Conservation (phyloP, 2,797 vertebrate genomes). For the Heterohyrax brucei region DNA sequence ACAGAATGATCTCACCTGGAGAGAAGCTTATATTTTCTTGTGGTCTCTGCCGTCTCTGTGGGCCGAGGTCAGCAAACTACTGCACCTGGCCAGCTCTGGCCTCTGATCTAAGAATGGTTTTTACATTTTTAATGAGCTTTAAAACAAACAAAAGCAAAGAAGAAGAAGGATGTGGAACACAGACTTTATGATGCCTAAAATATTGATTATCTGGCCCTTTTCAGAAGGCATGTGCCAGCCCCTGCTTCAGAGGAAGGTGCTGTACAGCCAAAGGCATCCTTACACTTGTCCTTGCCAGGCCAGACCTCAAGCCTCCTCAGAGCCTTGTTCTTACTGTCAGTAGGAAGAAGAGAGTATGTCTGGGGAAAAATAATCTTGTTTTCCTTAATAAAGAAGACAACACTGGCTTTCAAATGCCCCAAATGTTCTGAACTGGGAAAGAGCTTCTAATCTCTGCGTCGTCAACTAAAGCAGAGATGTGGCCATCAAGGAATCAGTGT, state of each 20-base stretch:
- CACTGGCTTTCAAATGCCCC: conserved; percentile 26
- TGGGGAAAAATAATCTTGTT: neutral
- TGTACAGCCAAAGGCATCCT: neutral
- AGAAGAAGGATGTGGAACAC: neutral
- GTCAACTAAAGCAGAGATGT: neutral
- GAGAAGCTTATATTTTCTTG: neutral
- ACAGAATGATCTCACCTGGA: neutral
- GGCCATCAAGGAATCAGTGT: neutral
- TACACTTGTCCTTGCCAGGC: neutral
- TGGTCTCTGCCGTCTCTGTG: neutral
- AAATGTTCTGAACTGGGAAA: conserved; percentile 7
- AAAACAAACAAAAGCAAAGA: neutral
- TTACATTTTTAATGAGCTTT: neutral
- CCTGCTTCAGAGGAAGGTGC: neutral
- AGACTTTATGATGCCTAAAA: neutral
- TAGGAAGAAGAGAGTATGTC: neutral
- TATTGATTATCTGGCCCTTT: neutral
- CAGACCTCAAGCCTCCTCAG: neutral
- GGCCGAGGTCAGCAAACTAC: neutral
- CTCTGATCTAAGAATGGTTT: neutral
- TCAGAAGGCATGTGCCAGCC: fast-evolving
- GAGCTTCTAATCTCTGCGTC: neutral
- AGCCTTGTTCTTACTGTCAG: neutral
- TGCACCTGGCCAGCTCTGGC: neutral
- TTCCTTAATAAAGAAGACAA: neutral